A percentile compares a stretch with the other conserved stretches of the same genome.
Conservation (phyloP, 2,888 invertebrate genomes). For the Formica aserva region DNA sequence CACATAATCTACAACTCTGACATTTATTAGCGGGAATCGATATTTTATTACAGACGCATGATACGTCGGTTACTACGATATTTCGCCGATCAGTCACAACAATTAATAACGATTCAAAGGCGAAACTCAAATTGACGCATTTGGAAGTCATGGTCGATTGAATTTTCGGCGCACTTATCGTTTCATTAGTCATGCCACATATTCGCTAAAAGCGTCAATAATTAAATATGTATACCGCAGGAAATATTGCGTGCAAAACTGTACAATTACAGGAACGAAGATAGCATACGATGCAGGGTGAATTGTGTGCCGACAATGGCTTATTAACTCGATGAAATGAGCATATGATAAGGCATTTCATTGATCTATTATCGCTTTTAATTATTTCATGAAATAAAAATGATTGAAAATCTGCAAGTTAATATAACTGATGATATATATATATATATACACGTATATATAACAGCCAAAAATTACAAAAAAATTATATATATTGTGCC, state of each 20-base stretch:
- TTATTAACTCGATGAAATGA: constrained; percentile 36
- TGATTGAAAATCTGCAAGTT: not conserved
- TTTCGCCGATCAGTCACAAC: constrained; percentile 67
- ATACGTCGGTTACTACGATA: constrained; percentile 58
- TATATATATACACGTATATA: no score
- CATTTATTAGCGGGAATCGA: constrained; percentile 54
- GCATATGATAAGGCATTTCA: constrained; percentile 37
- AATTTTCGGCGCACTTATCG: constrained; percentile 69
- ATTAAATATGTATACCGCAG: constrained; percentile 64
- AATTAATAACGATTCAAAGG: constrained; percentile 71
- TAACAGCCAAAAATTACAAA: not conserved
- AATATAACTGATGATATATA: not conserved
- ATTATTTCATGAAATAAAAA: not conserved
- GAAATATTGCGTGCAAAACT: constrained; percentile 45
- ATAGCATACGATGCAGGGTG: constrained; percentile 3
- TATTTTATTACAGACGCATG: constrained; percentile 61
- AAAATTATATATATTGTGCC: not conserved
- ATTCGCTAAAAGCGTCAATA: constrained; percentile 65
- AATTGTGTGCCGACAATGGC: constrained; percentile 22
- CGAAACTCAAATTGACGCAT: constrained; percentile 64
- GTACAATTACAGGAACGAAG: constrained; percentile 5
- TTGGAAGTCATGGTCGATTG: constrained; percentile 65
- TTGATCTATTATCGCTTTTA: constrained; percentile 1
- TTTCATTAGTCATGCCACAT: constrained; percentile 67
- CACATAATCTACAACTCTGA: constrained; percentile 54